Conservation (phyloP, 2,888 invertebrate genomes). For the Drosophila atripex region DNA sequence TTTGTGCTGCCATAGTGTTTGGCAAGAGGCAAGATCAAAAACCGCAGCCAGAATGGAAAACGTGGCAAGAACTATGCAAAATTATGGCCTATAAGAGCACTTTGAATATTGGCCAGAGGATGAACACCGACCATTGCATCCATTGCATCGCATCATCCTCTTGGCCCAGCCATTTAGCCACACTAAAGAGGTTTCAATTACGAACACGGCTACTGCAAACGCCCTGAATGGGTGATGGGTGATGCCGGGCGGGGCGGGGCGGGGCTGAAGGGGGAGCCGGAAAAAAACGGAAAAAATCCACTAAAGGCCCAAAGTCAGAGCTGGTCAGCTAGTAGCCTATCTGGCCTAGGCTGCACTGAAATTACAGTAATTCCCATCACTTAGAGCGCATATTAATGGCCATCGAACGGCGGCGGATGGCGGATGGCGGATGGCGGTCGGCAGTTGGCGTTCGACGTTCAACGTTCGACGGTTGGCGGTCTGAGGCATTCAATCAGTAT, state of each 20-base stretch:
- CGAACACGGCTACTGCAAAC: conserved; percentile 62
- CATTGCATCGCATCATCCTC: conserved; percentile 5
- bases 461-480: conserved; percentile 57
- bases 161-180: conserved; percentile 69
- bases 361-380: conserved; percentile 83
- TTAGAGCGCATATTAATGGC: conserved; percentile 82
- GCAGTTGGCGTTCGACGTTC: background rate
- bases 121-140: conserved; percentile 19
- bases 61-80: conserved; percentile 79
- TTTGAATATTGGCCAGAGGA: conserved; percentile 55
- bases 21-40: conserved; percentile 56
- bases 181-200: conserved; percentile 79
- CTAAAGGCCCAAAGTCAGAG: conserved; percentile 29
- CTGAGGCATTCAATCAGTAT: conserved; percentile 47
- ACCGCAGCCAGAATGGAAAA: conserved; percentile 48
- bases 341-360: conserved; percentile 71
- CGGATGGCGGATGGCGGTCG: conserved; percentile 9
- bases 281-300: conserved; percentile 29
- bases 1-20: conserved; percentile 17
- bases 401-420: conserved; percentile 72
- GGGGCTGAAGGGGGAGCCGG: conserved; percentile 2
- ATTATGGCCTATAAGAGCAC: conserved; percentile 72
- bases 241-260: too few relatives aligned
- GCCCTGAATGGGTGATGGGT: conserved; percentile 57
- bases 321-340: conserved; percentile 34